phyloP scores from a whole-genome alignment of 2,113 vertebrate genomes.

The Gopherus evgoodei region DNA sequence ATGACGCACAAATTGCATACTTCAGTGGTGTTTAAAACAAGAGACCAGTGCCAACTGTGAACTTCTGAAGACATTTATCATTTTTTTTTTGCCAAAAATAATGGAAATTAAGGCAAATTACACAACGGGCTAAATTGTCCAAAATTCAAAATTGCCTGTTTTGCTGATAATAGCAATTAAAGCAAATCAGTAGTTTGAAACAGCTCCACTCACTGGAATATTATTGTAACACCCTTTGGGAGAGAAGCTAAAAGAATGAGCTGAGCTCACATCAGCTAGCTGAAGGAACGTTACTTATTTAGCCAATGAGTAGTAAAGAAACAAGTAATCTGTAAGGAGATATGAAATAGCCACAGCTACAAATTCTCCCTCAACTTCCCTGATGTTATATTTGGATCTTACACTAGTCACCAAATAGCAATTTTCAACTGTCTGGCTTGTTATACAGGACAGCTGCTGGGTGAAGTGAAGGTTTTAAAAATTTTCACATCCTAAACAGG shows the following conservation, averaged over 20 bases:
- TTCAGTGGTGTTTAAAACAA: background rate
- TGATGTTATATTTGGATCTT: conserved; percentile 52
- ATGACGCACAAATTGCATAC: background rate
- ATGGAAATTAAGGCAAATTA: background rate
- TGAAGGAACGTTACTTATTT: conserved; percentile 47
- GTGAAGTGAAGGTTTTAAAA: background rate
- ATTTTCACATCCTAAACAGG: background rate
- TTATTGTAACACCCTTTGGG: background rate
- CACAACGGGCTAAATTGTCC: background rate
- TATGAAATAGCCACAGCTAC: background rate
- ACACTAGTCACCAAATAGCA: background rate
- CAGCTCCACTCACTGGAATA: background rate
- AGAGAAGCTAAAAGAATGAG: conserved; percentile 13
- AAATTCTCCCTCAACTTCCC: conserved; percentile 17
- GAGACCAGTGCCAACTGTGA: background rate
- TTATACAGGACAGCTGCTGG: background rate
- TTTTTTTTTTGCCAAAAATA: background rate
- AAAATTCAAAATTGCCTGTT: background rate
- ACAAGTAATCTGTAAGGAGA: conserved; percentile 50
- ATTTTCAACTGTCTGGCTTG: conserved; percentile 5
- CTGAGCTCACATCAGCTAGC: conserved; percentile 44
- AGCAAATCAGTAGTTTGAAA: background rate
- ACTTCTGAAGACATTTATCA: background rate
- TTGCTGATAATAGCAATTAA: background rate
- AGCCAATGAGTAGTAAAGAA: conserved; percentile 51